Evolutionary conservation across 2,797 vertebrate genomes (phyloP).

Genomic region (Anomalospiza imberbis): DNA sequence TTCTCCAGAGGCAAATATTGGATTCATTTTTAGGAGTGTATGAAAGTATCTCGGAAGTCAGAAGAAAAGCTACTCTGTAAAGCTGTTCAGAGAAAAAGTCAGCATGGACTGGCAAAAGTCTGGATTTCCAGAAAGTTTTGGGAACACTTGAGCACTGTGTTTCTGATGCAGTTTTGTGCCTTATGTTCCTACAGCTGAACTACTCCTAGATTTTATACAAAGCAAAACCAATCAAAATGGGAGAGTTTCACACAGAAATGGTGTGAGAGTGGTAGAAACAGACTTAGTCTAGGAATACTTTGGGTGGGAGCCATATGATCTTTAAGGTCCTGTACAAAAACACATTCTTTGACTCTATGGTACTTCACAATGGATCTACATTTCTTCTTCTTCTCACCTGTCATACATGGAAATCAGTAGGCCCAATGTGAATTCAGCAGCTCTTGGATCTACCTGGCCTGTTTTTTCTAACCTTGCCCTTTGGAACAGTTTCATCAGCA

Average conservation of each 20-base stretch:
- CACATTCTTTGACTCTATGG: background rate
- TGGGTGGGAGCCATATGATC: background rate
- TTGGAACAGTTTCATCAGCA: constrained; percentile 76
- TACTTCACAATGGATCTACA: background rate
- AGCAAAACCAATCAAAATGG: background rate
- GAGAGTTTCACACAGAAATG: background rate
- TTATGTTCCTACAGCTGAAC: background rate
- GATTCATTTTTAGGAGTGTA: background rate
- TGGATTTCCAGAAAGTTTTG: background rate
- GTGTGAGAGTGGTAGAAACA: background rate
- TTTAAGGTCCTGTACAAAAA: background rate
- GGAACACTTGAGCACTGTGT: background rate
- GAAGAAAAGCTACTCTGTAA: background rate
- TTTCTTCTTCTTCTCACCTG: constrained; percentile 71
- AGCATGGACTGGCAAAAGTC: background rate
- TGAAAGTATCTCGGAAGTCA: background rate
- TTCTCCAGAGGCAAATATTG: background rate
- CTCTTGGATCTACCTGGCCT: constrained; percentile 57
- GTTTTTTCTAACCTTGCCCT: constrained; percentile 60
- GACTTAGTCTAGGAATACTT: background rate
- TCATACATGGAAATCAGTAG: constrained; percentile 78
- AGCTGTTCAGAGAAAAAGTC: background rate
- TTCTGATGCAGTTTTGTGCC: background rate
- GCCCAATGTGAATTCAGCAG: constrained; percentile 64
- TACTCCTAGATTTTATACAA: background rate